Percentiles rank a stretch among this genome's conserved stretches.
phyloP scores from a whole-genome alignment of 2,113 vertebrate genomes.

The Symphodus melops region DNA sequence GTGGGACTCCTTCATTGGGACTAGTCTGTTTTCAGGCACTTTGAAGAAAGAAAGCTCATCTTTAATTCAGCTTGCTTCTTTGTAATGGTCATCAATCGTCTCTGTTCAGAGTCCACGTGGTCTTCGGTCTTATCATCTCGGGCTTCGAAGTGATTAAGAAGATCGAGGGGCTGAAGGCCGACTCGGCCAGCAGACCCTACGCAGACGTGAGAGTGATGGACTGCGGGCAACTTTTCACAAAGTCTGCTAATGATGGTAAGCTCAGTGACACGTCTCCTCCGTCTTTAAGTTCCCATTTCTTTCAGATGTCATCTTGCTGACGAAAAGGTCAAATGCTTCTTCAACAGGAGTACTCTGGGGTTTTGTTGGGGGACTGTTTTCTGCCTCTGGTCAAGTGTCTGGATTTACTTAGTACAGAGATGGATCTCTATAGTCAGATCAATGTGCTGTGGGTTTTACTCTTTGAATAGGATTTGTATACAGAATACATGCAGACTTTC shows the following conservation, averaged over 20 bases:
- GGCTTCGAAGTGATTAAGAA: conserved; percentile 97
- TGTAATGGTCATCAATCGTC: not conserved
- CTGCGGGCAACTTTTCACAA: conserved; percentile 93
- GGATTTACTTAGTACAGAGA: not conserved
- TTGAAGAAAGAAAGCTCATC: too few relatives aligned
- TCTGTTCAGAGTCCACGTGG: conserved; percentile 92
- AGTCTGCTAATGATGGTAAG: conserved; percentile 91
- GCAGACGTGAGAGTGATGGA: conserved; percentile 96
- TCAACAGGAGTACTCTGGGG: not conserved
- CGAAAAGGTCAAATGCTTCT: not conserved
- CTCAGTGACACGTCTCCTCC: not conserved
- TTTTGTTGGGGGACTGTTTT: not conserved
- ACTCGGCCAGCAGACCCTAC: conserved; percentile 94
- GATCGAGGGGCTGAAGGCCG: conserved; percentile 96
- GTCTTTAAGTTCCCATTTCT: not conserved
- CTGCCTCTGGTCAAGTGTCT: not conserved
- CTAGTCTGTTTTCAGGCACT: too few relatives aligned
- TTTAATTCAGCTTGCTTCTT: too few relatives aligned
- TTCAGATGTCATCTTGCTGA: too few relatives aligned
- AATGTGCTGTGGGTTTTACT: not conserved
- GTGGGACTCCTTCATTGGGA: too few relatives aligned
- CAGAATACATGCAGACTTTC: not conserved
- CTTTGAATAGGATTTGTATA: not conserved
- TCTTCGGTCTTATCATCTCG: conserved; percentile 96
- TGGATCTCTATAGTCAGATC: not conserved